Evolutionary conservation across 1,140 invertebrate species (phyloP), one percentile per base, ranked within the genome.

Genomic region (Anagrus nilaparvatae): DNA sequence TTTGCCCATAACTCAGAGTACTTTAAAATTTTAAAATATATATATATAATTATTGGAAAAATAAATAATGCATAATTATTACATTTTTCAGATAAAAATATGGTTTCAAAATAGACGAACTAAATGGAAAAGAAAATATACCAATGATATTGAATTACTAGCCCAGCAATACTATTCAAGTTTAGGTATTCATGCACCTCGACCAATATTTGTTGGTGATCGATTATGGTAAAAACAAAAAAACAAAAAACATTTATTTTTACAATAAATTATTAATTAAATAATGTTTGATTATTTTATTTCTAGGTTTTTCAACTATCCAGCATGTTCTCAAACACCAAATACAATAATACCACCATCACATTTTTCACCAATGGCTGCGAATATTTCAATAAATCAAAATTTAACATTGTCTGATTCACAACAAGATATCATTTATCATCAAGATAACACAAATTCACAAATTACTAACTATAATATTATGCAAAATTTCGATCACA

Each of bases 51-150:
- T n/a, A n/a, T n/a, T n/a, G n/a, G n/a, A n/a, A n/a, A n/a, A n/a
- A n/a, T n/a, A n/a, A n/a, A n/a, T n/a, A n/a, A n/a, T n/a, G n/a
- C n/a, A 35, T 47, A 14, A 37, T 28, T 29, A 20, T 34, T 43
- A 40, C 50, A 51, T 53, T 38, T 70, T 67, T 23, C 66, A 91
- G 86, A 90, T 92, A 23, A 92, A 92, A 74, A 91, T 92, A 53
- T 92, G 88, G 88, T 92, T 91, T 55, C 88, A 92, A 78, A 92
- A 92, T 61, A 75, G 88, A 24, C 71, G 87, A 37, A 92, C 88
- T 2, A 90, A 90, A 67, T 90, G 86, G 86, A 90, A 88, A 60
- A 64, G 83, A 56, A 91, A 91, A 57, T 91, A 91, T 54, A 91
- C 87, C 1, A 89, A 87, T 53, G 87, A 91, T 53, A 76, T 92